A percentile compares a stretch with the other conserved stretches of the same genome.
Conservation (phyloP, 2,888 invertebrate genomes). For the Oscheius sp. region DNA sequence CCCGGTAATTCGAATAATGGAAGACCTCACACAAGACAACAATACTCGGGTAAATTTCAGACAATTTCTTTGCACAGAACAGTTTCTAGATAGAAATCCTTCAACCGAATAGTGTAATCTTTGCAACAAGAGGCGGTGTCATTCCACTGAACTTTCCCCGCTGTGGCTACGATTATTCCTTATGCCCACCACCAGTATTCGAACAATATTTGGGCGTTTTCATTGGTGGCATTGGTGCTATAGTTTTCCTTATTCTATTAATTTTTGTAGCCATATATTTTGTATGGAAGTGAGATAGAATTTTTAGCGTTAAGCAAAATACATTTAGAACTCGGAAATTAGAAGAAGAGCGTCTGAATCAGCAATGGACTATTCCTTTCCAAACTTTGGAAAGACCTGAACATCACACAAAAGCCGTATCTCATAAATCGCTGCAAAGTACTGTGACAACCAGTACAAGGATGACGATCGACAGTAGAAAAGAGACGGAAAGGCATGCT, state of each 20-base stretch:
- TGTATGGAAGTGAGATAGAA: background rate
- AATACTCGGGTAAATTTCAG: background rate
- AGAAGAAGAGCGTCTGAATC: constrained; percentile 39
- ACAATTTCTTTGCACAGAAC: background rate
- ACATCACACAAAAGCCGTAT: background rate
- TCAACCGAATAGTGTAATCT: constrained; percentile 20
- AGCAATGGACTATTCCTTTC: constrained; percentile 36
- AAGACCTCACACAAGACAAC: background rate
- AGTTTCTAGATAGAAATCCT: constrained; percentile 17
- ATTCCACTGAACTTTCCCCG: constrained; percentile 28
- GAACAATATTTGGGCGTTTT: constrained; percentile 51
- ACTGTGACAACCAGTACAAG: constrained; percentile 41
- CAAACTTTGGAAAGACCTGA: constrained; percentile 41
- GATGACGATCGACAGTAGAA: constrained; percentile 43
- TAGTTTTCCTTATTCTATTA: constrained; percentile 14
- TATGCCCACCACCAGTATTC: constrained; percentile 48
- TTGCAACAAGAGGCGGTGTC: constrained; percentile 13
- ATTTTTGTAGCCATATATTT: constrained; percentile 2
- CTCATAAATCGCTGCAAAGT: constrained; percentile 37
- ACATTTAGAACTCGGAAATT: constrained; percentile 1
- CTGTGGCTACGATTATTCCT: constrained; percentile 35
- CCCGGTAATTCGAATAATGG: constrained; percentile 1
- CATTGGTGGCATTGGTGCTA: constrained; percentile 35
- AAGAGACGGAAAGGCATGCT: constrained; percentile 45
- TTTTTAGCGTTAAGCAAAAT: constrained; percentile 1